Evolutionary conservation across 1,140 invertebrate genomes (phyloP), one percentile per base, ranked within the genome.

Genomic region (Ceratosolen fusciceps): DNA sequence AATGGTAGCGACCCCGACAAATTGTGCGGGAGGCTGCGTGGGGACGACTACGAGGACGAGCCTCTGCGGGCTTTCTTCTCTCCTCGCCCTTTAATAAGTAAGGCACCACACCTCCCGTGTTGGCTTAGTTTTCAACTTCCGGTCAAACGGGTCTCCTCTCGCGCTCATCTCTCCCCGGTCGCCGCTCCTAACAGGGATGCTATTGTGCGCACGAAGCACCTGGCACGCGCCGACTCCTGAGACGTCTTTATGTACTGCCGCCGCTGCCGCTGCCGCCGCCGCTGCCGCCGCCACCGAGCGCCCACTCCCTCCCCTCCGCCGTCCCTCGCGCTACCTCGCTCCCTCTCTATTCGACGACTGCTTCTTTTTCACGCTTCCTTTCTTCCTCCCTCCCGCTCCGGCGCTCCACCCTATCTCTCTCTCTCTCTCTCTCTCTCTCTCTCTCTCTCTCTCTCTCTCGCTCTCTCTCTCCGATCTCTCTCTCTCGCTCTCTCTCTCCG

Each of bases 191-290:
- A 88, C 85, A 88, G 85, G 87, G 86, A 84, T 83, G 86, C 87
- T 88, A 88, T 89, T 83, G 87, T 89, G 82, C 79, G 82, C 86
- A 81, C 84, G 85, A 86, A 88, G 85, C 88, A 88, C 87, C 88
- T 89, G 87, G 88, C 88, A 89, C 88, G 87, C 85, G 87, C 87
- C 87, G 85, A 83, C 85, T 84, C 84, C 85, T 85, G 43, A 80
- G 79, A 80, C 79, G 85, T 87, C 86, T 87, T 84, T 86, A 86
- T 86, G 84, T 84, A 84, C 56, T 29, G 73, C 43, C 67, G 19
- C 81, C 70, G 52, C 54, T 26, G 78, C 83, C 82, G 76, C 81
- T 80, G 78, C 65, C 54, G 70, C 76, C 71, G 60, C 76, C 74
- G 52, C 82, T 52, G n/a, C n/a, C n/a, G 79, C 70, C 29, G 26